phyloP scores from a whole-genome alignment of 2,797 vertebrate species.

The Glossophaga mutica region DNA sequence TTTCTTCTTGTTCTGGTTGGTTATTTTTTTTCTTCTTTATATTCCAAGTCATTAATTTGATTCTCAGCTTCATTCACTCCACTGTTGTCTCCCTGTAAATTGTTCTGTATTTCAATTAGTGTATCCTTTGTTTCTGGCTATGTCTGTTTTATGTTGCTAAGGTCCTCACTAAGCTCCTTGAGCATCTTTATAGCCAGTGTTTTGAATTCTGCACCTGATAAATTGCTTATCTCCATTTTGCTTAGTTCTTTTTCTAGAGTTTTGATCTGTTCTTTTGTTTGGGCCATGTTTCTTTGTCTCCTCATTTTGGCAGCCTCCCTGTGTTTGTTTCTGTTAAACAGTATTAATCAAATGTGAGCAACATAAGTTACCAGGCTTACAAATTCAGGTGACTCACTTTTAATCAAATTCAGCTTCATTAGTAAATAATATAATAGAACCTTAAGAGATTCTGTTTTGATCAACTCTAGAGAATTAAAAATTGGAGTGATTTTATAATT shows the following conservation, averaged over 20 bases:
- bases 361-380: not conserved
- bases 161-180: not conserved
- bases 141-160: not conserved
- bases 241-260: not conserved
- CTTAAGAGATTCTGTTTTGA: conserved; percentile 26
- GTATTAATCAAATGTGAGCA: not conserved
- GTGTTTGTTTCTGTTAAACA: not conserved
- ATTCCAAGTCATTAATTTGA: not conserved
- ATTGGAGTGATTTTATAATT: not conserved
- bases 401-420: conserved; percentile 24
- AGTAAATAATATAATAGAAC: not conserved
- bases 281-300: not conserved
- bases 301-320: not conserved
- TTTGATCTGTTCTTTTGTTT: not conserved
- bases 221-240: not conserved
- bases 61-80: not conserved
- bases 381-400: conserved; percentile 21
- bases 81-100: not conserved
- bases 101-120: not conserved
- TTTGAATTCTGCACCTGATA: not conserved
- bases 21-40: not conserved
- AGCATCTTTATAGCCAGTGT: not conserved
- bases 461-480: conserved; percentile 16
- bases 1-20: not conserved
- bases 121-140: too few species aligned